These are phyloP conservation scores for Nestor notabilis DNA, from an alignment of 2,113 vertebrate species.

Conservation along the genomic window DNA sequence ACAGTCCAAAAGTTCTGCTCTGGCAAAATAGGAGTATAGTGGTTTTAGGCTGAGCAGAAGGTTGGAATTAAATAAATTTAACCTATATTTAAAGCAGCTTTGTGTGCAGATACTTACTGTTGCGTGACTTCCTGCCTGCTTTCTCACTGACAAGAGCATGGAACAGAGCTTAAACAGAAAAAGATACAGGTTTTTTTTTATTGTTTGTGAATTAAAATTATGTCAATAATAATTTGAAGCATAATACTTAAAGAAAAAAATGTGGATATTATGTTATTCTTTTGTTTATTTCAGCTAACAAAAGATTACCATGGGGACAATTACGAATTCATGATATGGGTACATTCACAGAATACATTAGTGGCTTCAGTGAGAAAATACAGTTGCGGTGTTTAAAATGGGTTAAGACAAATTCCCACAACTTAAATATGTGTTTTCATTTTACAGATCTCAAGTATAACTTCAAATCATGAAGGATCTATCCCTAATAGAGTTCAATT, in stretches of 20 bases:
- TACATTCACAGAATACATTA: constrained; percentile 58
- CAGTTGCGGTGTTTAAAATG: constrained; percentile 37
- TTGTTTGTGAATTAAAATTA: background rate
- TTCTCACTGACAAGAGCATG: background rate
- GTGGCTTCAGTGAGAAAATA: constrained; percentile 43
- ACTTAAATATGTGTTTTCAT: constrained; percentile 43
- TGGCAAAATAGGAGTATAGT: background rate
- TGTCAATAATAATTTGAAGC: background rate
- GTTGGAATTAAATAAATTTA: background rate
- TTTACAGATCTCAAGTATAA: background rate
- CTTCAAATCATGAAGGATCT: background rate
- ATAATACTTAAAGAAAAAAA: constrained; percentile 32
- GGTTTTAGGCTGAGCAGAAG: background rate
- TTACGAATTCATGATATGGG: constrained; percentile 65
- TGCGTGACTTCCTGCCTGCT: background rate
- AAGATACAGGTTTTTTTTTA: background rate
- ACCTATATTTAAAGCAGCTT: background rate
- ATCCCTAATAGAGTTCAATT: background rate
- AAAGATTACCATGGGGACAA: constrained; percentile 59
- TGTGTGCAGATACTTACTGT: background rate
- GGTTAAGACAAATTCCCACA: constrained; percentile 51
- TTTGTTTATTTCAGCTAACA: constrained; percentile 65
- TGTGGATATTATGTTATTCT: constrained; percentile 32
- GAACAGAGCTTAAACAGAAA: background rate
- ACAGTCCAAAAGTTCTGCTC: background rate